A percentile compares a stretch with the other conserved stretches of the same genome.
phyloP scores from a whole-genome alignment of 2,888 invertebrate genomes.

The Heterodera filipjevi region DNA sequence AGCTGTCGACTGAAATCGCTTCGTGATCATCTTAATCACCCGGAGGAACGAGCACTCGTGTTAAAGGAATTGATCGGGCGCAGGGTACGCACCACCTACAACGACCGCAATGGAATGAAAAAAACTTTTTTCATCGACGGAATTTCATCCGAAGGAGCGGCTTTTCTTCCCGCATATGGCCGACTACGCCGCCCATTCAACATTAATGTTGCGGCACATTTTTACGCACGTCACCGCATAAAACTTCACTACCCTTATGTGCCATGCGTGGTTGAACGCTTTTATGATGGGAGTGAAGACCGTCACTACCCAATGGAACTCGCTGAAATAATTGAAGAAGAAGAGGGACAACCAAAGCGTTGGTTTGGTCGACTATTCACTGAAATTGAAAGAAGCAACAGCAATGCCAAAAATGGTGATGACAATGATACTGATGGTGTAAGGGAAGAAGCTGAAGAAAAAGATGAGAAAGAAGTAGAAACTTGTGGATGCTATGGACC shows the following conservation, averaged over 20 bases:
- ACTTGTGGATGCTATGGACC: too few relatives aligned
- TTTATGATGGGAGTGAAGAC: neutral
- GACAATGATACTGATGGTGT: too few relatives aligned
- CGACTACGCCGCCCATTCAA: too few relatives aligned
- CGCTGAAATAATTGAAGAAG: neutral
- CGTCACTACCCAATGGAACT: neutral
- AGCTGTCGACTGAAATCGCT: neutral
- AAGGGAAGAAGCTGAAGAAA: too few relatives aligned
- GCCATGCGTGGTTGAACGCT: neutral
- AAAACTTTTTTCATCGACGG: slow-evolving; percentile 12
- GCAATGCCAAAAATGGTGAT: too few relatives aligned
- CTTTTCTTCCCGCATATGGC: neutral
- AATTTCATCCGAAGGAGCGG: neutral
- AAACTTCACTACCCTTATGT: too few relatives aligned
- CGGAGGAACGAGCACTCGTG: neutral
- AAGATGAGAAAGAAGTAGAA: too few relatives aligned
- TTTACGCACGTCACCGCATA: too few relatives aligned
- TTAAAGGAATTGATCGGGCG: neutral
- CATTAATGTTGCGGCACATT: too few relatives aligned
- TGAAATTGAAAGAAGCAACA: neutral
- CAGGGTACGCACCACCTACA: neutral
- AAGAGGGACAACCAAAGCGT: too few relatives aligned
- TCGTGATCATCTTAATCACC: slow-evolving; percentile 5
- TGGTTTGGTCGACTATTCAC: too few relatives aligned
- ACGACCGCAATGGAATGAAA: neutral